phyloP scores from a whole-genome alignment of 2,888 invertebrate species.

The Diaperis boleti region DNA sequence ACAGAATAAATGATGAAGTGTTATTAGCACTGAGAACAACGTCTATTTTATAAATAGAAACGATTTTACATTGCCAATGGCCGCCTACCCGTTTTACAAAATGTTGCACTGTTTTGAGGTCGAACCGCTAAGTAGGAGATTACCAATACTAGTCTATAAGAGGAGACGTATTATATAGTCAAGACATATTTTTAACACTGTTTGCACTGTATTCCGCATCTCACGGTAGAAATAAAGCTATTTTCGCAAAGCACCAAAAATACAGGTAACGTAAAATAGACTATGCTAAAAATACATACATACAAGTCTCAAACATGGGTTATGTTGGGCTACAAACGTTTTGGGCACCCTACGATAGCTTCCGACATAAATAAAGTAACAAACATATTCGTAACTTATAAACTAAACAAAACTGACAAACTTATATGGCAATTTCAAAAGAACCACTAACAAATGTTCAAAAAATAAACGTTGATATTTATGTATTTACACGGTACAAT shows the following conservation, averaged over 20 bases:
- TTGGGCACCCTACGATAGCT: conserved; percentile 9
- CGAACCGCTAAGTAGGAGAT: conserved; percentile 9
- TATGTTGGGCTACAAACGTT: conserved; percentile 29
- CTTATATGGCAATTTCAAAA: conserved; percentile 29
- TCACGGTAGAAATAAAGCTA: conserved; percentile 36
- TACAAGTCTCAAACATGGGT: conserved; percentile 25
- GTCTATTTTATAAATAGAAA: conserved; percentile 34
- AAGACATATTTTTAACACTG: conserved; percentile 30
- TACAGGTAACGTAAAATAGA: conserved; percentile 43
- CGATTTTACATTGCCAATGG: conserved; percentile 25
- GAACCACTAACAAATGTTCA: conserved; percentile 30
- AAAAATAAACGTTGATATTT: conserved; percentile 35
- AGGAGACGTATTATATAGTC: conserved; percentile 20
- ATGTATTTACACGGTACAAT: conserved; percentile 19
- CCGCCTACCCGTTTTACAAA: conserved; percentile 25
- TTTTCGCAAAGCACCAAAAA: conserved; percentile 41
- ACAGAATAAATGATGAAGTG: conserved; percentile 7
- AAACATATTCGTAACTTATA: conserved; percentile 6
- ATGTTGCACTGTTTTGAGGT: conserved; percentile 17
- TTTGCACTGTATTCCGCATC: conserved; percentile 28
- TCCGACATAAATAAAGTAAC: conserved; percentile 22
- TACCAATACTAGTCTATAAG: conserved; percentile 6
- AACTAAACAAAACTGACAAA: conserved; percentile 33
- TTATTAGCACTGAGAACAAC: conserved; percentile 2
- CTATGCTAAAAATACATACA: conserved; percentile 41